These are phyloP conservation scores for Syritta pipiens DNA, from an alignment of 2,888 invertebrate species.

Conservation along the genomic window DNA sequence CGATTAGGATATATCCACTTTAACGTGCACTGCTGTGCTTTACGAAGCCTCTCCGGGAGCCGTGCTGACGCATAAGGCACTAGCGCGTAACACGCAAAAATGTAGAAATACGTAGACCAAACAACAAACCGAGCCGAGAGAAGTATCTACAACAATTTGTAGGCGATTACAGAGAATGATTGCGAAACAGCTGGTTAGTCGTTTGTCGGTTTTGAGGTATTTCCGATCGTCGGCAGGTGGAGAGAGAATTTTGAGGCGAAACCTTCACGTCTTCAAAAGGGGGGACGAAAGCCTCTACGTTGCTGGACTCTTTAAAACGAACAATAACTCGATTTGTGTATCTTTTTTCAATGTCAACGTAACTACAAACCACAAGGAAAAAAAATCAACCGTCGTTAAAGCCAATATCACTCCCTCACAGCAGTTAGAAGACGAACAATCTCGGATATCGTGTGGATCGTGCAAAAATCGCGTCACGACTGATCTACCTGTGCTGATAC, in stretches of 20 bases:
- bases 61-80: slow-evolving; percentile 64
- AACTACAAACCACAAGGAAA: slow-evolving; percentile 1
- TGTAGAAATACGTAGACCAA: slow-evolving; percentile 42
- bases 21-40: slow-evolving; percentile 24
- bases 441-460: slow-evolving; percentile 72
- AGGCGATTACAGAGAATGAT: slow-evolving; percentile 57
- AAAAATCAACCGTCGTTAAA: neutral
- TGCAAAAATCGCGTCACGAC: slow-evolving; percentile 79
- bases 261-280: slow-evolving; percentile 50
- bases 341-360: slow-evolving; percentile 42
- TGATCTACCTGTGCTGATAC: slow-evolving; percentile 77
- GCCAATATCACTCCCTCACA: neutral
- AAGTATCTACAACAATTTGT: slow-evolving; percentile 48
- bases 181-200: slow-evolving; percentile 68
- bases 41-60: slow-evolving; percentile 35
- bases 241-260: slow-evolving; percentile 51
- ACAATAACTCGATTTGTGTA: slow-evolving; percentile 18
- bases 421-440: slow-evolving; percentile 7
- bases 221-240: slow-evolving; percentile 57
- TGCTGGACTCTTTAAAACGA: slow-evolving; percentile 32
- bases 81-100: slow-evolving; percentile 66
- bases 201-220: slow-evolving; percentile 55
- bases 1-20: slow-evolving; percentile 59
- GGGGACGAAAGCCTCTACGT: too few species aligned
- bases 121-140: neutral